Evolutionary conservation across 2,888 invertebrate species (phyloP).

Genomic region (Chymomyza amoena): DNA sequence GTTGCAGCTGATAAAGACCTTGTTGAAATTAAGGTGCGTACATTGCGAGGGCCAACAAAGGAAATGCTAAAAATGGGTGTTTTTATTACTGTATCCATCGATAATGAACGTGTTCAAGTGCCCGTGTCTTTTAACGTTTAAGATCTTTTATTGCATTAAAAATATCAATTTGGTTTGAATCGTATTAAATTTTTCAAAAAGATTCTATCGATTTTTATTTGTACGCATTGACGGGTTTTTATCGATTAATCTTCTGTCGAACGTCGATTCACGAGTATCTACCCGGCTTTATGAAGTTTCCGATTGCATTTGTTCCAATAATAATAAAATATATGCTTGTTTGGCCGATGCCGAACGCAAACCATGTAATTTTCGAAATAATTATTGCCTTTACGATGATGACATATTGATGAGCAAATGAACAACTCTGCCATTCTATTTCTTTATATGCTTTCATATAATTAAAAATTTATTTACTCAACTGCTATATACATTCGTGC

Average conservation of each 20-base stretch:
- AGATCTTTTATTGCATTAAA: conserved; percentile 9
- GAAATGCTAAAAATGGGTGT: conserved; percentile 43
- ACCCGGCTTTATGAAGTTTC: too few species aligned
- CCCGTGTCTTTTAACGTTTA: conserved; percentile 66
- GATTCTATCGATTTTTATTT: not conserved
- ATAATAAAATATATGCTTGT: not conserved
- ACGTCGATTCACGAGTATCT: not conserved
- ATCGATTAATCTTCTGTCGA: not conserved
- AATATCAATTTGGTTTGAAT: not conserved
- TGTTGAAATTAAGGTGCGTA: conserved; percentile 52
- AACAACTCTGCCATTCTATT: not conserved
- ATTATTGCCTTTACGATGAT: not conserved
- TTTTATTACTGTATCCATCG: conserved; percentile 70
- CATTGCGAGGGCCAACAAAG: conserved; percentile 27
- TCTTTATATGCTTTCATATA: conserved; percentile 38
- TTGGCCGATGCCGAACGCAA: too few species aligned
- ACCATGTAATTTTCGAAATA: not conserved
- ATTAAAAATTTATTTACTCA: conserved; percentile 69
- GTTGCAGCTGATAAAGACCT: conserved; percentile 68
- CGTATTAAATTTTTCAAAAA: not conserved
- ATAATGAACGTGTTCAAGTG: conserved; percentile 74
- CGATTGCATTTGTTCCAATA: too few species aligned
- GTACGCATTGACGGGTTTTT: not conserved
- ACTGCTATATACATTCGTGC: conserved; percentile 65
- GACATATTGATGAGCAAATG: too few species aligned